Base-by-base conservation (phyloP, 2,888 invertebrate genomes). In the Blomia tropicalis region DNA sequence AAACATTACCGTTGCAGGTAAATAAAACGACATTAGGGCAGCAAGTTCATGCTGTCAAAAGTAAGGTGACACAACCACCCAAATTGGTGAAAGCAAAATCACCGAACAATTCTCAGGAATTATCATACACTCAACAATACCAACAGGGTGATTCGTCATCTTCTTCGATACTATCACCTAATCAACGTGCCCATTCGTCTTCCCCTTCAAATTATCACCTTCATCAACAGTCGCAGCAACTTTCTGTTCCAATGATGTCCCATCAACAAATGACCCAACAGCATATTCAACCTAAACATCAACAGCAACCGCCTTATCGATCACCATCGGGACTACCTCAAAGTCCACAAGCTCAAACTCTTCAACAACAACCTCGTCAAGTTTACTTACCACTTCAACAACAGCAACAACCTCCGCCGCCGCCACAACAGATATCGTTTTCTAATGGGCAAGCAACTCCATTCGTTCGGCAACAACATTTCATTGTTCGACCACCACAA, bases 231-330 rank as follows among this genome's bases (percentile, higher is more conserved):
- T 19, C 22, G 32, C 47, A 25, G 25, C 29, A 25, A 41, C 61
- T 25, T n/a, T n/a, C n/a, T n/a, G n/a, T n/a, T n/a, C 65, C 54
- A 47, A 22, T 25, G 51, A 47, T 47, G 7, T 11, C 7, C 51
- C 7, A 47, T 27, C 51, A 47, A 27, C n/a, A 53, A 29, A 11
- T 19, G 43, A 22, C 27, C 22, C 59, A 54, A 25, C 54, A 54
- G 27, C 60, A 36, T 41, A n/a, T 30, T 1, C 62, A 62, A 58
- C 44, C 29, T 17, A 29, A 51, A 44, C 62, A 62, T 30, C 62
- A 63, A 65, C 44, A 51, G 65, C 11, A 58, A 60, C 4, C 66
- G 65, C n/a, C n/a, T n/a, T n/a, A n/a, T n/a, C n/a, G n/a, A n/a
- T n/a, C n/a, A n/a, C n/a, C n/a, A n/a, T n/a, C n/a, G n/a, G n/a